A percentile compares a stretch with the other conserved stretches of the same genome.
These are phyloP conservation scores for Meiosimyza platycephala DNA, from an alignment of 2,888 invertebrate genomes.

Conservation along the genomic window DNA sequence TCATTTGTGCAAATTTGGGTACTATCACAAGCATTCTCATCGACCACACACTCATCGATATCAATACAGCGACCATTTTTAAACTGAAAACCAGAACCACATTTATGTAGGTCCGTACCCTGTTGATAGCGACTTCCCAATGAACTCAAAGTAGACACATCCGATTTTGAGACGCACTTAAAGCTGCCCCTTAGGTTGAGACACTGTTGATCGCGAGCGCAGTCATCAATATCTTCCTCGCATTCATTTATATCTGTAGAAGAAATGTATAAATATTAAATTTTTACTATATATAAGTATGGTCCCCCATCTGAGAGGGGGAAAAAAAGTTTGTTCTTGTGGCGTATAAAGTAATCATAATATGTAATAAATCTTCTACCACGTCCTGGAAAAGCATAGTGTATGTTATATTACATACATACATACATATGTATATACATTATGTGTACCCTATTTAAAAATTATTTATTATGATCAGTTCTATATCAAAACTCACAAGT, in stretches of 20 bases:
- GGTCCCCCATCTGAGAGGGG: no score
- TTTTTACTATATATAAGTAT: no score
- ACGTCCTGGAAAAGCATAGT: no score
- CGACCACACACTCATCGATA: slow-evolving; percentile 75
- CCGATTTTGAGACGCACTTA: slow-evolving; percentile 74
- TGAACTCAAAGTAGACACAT: neutral
- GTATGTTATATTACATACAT: no score
- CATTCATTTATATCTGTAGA: slow-evolving; percentile 81
- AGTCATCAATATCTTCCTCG: slow-evolving; percentile 78
- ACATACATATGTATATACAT: no score
- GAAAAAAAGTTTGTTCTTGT: no score
- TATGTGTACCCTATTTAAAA: no score
- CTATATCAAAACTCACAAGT: no score
- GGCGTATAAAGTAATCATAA: no score
- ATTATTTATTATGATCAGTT: no score
- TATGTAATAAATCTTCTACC: no score
- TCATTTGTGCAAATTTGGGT: slow-evolving; percentile 78
- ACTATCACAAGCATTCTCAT: slow-evolving; percentile 71
- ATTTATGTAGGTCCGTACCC: slow-evolving; percentile 39
- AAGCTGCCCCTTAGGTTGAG: slow-evolving; percentile 79
- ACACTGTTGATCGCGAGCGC: slow-evolving; percentile 76
- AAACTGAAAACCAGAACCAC: slow-evolving; percentile 55
- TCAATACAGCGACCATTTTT: slow-evolving; percentile 67
- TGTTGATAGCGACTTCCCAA: slow-evolving; percentile 18
- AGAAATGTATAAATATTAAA: neutral